These are phyloP conservation scores for Ceriagrion tenellum DNA, from an alignment of 2,888 invertebrate genomes.

Conservation along the genomic window DNA sequence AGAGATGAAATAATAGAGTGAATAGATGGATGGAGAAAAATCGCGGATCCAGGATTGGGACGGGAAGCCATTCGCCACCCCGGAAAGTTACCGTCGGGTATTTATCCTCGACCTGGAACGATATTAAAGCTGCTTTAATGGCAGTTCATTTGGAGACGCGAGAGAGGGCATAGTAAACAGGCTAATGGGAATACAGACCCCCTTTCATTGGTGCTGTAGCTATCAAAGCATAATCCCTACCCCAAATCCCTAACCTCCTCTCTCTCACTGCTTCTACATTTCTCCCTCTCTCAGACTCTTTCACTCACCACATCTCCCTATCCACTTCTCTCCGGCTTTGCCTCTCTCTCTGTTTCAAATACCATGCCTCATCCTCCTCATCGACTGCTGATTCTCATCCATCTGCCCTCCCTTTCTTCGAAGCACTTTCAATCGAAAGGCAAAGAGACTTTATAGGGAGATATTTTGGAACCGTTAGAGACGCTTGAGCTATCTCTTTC, in stretches of 20 bases:
- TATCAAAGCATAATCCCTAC: conserved; percentile 38
- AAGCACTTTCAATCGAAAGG: conserved; percentile 15
- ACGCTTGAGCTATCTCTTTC: not conserved
- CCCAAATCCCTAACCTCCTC: not conserved
- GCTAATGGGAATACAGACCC: conserved; percentile 39
- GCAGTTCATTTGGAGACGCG: conserved; percentile 35
- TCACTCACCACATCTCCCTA: not conserved
- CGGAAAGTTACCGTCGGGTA: not conserved
- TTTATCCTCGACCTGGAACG: conserved; percentile 2
- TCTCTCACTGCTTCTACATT: not conserved
- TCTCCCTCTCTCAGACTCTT: not conserved
- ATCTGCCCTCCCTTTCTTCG: not conserved
- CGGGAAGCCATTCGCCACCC: not conserved
- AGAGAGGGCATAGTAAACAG: conserved; percentile 1
- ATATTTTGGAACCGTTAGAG: not conserved
- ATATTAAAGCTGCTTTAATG: conserved; percentile 46
- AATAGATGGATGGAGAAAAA: not conserved
- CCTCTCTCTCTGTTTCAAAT: not conserved
- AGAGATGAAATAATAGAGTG: not conserved
- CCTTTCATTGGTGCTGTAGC: conserved; percentile 32
- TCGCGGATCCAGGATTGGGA: not conserved
- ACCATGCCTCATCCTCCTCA: not conserved
- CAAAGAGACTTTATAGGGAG: conserved; percentile 3
- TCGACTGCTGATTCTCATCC: not conserved
- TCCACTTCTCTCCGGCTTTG: not conserved